phyloP scores from a whole-genome alignment of 2,888 invertebrate species.

The Protophormia terraenovae region DNA sequence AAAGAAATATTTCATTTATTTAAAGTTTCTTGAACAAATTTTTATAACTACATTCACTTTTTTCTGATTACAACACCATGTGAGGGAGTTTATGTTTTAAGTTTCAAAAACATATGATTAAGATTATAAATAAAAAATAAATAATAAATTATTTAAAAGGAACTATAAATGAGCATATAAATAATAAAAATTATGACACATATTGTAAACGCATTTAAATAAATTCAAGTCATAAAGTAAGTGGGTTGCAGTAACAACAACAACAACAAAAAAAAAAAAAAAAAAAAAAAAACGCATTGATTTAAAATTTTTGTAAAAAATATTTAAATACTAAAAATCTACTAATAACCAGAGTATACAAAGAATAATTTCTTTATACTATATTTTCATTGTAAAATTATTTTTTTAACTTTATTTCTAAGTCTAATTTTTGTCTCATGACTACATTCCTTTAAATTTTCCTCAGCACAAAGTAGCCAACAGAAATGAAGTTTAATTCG shows the following conservation, averaged over 20 bases:
- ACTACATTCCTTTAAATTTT: neutral
- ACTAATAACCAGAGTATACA: neutral
- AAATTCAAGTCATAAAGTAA: constrained; percentile 15
- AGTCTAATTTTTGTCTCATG: too few relatives aligned
- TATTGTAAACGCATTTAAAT: constrained; percentile 50
- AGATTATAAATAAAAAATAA: neutral
- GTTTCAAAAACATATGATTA: constrained; percentile 3
- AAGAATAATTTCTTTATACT: neutral
- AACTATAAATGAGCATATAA: constrained; percentile 47
- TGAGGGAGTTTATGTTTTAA: neutral
- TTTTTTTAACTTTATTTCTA: too few relatives aligned
- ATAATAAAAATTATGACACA: constrained; percentile 58
- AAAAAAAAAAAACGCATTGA: neutral
- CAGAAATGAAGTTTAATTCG: neutral
- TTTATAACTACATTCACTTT: constrained; percentile 31
- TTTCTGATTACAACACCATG: neutral
- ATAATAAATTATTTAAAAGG: constrained; percentile 34
- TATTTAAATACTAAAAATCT: neutral
- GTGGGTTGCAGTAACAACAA: constrained; percentile 22
- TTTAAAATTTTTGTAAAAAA: constrained; percentile 16
- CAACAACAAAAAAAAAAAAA: too few relatives aligned
- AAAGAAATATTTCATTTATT: too few relatives aligned
- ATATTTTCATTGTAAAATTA: too few relatives aligned
- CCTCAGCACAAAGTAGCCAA: neutral
- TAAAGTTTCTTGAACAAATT: too few relatives aligned